phyloP scores from a whole-genome alignment of 53 echinoderm and acorn worm species.

The Hippasteria phrygiana region DNA sequence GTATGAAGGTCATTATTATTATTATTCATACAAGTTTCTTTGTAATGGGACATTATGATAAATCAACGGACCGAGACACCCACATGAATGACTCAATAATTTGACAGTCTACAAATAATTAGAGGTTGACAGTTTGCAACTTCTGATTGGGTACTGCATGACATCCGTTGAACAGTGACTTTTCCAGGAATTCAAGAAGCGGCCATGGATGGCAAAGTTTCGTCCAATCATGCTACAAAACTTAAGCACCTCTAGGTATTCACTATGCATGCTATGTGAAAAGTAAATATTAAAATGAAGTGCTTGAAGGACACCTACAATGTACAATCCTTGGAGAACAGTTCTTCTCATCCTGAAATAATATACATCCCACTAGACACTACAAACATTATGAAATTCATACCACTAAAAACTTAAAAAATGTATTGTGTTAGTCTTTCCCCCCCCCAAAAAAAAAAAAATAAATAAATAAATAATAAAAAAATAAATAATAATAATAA shows the following conservation, averaged over 20 bases:
- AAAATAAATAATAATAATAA: too few relatives aligned
- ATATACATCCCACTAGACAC: not conserved
- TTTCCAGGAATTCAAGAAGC: not conserved
- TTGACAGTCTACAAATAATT: too few relatives aligned
- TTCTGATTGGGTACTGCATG: not conserved
- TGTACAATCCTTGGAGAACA: not conserved
- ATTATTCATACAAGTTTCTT: too few relatives aligned
- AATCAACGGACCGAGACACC: too few relatives aligned
- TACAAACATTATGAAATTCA: not conserved
- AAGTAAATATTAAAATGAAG: not conserved
- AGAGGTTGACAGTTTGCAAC: too few relatives aligned
- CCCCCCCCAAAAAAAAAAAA: too few relatives aligned
- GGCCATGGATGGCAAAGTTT: not conserved
- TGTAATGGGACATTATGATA: too few relatives aligned
- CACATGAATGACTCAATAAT: too few relatives aligned
- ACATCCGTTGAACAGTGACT: not conserved
- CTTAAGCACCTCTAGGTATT: not conserved
- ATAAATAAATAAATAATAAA: too few relatives aligned
- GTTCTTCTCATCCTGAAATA: not conserved
- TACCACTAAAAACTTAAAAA: too few relatives aligned
- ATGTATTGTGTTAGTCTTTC: too few relatives aligned
- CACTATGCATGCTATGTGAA: not conserved
- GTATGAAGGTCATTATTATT: too few relatives aligned
- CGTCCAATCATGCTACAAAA: not conserved
- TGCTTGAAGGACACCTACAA: not conserved